Evolutionary conservation across 2,888 invertebrate species (phyloP), one percentile per base, ranked within the genome.

Genomic region (Mimachlamys varia): DNA sequence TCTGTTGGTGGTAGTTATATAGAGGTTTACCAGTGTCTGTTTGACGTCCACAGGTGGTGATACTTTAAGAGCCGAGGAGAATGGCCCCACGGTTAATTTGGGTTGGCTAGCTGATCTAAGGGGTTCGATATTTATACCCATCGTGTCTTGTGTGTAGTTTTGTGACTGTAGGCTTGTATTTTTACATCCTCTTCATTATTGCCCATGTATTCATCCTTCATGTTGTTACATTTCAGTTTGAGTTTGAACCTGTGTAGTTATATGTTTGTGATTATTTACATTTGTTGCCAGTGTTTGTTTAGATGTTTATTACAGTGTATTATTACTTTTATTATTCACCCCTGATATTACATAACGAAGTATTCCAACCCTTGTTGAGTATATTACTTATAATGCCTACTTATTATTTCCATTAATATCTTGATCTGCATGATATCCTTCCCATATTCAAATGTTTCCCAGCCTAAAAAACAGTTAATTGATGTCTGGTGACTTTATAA

Each of bases 21-120:
- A 76, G 33, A 76, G 33, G 76, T 33, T 33, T 50, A 33, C 88
- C 50, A 33, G 22, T 88, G 88, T 53, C 76, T 76, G 12, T 15
- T 76, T 76, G 15, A 76, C 17, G 33, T 76, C 33, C 27, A 76
- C 76, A 76, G 76, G 76, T 76, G 76, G 76, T 33, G 76, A 76
- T 15, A 76, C 76, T 27, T 33, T 76, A 76, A 76, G 33, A 76
- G 1, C 76, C 10, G 76, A 76, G 76, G 33, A 76, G 76, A 76
- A 76, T 10, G 76, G 44, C 44, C 44, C 76, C 76, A 76, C 76
- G 76, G 76, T 76, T 76, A 76, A 76, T 76, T 76, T 76, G 33
- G 33, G 76, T 76, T 76, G 76, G 76, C 76, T 76, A 76, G 76
- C 76, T 76, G 76, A 76, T 33, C 7, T 27, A 15, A 76, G 76